Evolutionary conservation across 2,888 invertebrate species (phyloP).

Genomic region (Chouioia cunea): DNA sequence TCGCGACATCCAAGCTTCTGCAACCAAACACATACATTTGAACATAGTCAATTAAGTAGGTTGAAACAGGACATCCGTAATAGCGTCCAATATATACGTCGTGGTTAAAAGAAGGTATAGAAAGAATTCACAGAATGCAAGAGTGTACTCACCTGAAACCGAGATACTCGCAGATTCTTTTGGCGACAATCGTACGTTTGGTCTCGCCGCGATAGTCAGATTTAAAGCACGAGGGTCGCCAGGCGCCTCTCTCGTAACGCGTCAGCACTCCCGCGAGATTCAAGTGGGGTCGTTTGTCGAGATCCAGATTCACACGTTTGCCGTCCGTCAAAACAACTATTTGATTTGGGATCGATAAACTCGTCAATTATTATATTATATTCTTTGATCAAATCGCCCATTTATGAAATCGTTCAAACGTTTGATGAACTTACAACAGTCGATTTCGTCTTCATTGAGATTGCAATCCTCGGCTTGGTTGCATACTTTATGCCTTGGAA

Average conservation of each 20-base stretch:
- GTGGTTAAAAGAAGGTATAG: no score
- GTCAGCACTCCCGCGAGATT: constrained; percentile 76
- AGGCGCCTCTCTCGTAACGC: constrained; percentile 73
- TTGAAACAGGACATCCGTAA: no score
- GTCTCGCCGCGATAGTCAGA: constrained; percentile 52
- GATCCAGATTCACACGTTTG: constrained; percentile 72
- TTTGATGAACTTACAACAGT: constrained; percentile 77
- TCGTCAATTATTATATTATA: neutral
- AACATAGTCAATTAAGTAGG: no score
- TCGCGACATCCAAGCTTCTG: constrained; percentile 58
- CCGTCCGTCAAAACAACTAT: constrained; percentile 80
- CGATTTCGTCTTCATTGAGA: constrained; percentile 81
- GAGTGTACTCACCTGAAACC: constrained; percentile 75
- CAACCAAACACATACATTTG: constrained; percentile 19
- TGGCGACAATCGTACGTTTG: constrained; percentile 62
- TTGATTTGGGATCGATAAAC: constrained; percentile 54
- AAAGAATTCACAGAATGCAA: no score
- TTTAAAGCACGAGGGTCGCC: constrained; percentile 77
- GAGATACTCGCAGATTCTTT: constrained; percentile 75
- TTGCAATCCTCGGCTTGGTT: constrained; percentile 77
- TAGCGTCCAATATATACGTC: no score
- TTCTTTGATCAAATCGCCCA: neutral
- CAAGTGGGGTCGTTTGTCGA: constrained; percentile 74
- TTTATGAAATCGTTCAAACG: neutral
- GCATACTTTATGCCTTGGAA: constrained; percentile 75